Evolutionary conservation across 2,888 invertebrate species (phyloP).

Genomic region (Epinotia bilunana): DNA sequence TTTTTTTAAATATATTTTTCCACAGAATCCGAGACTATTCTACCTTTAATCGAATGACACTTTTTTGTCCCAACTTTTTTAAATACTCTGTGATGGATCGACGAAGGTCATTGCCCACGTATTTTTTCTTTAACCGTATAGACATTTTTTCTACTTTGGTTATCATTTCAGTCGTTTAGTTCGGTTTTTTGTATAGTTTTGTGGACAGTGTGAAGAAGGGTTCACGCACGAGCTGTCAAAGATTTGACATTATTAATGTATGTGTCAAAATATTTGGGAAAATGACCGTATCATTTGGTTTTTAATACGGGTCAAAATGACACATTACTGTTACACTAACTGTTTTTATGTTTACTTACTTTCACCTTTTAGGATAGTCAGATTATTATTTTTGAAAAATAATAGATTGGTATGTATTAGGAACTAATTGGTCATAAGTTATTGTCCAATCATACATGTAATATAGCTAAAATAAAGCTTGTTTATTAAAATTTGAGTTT

Average conservation of each 20-base stretch:
- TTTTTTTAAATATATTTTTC: neutral
- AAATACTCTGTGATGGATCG: slow-evolving; percentile 42
- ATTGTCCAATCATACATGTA: too few relatives aligned
- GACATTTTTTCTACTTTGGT: slow-evolving; percentile 30
- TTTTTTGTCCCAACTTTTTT: slow-evolving; percentile 42
- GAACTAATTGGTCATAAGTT: too few relatives aligned
- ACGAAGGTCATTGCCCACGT: slow-evolving; percentile 41
- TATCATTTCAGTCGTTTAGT: slow-evolving; percentile 37
- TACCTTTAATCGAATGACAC: slow-evolving; percentile 34
- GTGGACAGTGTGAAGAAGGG: slow-evolving; percentile 36
- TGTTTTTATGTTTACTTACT: neutral
- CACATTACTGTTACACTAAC: neutral
- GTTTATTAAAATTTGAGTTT: too few relatives aligned
- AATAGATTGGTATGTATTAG: too few relatives aligned
- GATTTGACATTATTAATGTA: slow-evolving; percentile 43
- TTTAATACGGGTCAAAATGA: neutral
- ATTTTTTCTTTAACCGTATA: slow-evolving; percentile 29
- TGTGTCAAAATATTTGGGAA: slow-evolving; percentile 40
- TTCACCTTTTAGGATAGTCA: too few relatives aligned
- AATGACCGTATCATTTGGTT: slow-evolving; percentile 21
- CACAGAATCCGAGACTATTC: slow-evolving; percentile 10
- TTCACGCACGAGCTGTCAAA: slow-evolving; percentile 40
- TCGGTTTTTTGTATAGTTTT: slow-evolving; percentile 34
- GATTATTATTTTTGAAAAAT: too few relatives aligned
- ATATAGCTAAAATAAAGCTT: too few relatives aligned